phyloP scores from a whole-genome alignment of 2,797 vertebrate species.

The Anguilla obscura region DNA sequence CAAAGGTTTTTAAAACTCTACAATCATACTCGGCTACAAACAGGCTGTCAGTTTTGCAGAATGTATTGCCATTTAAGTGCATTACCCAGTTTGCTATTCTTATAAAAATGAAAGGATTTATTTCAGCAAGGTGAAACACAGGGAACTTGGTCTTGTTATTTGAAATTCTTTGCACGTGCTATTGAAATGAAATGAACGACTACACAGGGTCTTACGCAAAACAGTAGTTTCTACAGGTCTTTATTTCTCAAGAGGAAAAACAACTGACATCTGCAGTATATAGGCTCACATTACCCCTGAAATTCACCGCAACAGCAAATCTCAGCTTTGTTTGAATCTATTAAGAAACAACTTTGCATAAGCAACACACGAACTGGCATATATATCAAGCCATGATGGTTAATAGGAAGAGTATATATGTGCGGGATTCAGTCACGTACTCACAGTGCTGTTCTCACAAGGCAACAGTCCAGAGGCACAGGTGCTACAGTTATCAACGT shows the following conservation, averaged over 20 bases:
- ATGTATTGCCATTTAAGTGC: background rate
- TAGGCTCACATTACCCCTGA: background rate
- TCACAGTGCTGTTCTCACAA: background rate
- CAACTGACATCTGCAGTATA: constrained; percentile 19
- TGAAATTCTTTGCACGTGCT: background rate
- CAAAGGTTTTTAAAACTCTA: background rate
- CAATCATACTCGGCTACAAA: background rate
- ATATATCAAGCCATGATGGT: background rate
- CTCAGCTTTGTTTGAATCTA: background rate
- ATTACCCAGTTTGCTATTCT: constrained; percentile 1
- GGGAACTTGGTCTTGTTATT: background rate
- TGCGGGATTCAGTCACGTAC: background rate
- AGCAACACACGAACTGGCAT: background rate
- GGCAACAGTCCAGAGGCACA: background rate
- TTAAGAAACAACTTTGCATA: constrained; percentile 2
- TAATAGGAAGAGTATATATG: background rate
- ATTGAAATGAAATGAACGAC: background rate
- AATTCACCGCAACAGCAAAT: background rate
- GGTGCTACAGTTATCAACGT: constrained; percentile 20
- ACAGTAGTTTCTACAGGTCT: background rate
- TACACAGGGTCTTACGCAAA: background rate
- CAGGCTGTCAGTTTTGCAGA: background rate
- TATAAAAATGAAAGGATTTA: background rate
- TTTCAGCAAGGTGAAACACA: background rate
- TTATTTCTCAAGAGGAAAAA: constrained; percentile 14